Evolutionary conservation across 2,888 invertebrate species (phyloP).

Genomic region (Pseudoips prasinana): DNA sequence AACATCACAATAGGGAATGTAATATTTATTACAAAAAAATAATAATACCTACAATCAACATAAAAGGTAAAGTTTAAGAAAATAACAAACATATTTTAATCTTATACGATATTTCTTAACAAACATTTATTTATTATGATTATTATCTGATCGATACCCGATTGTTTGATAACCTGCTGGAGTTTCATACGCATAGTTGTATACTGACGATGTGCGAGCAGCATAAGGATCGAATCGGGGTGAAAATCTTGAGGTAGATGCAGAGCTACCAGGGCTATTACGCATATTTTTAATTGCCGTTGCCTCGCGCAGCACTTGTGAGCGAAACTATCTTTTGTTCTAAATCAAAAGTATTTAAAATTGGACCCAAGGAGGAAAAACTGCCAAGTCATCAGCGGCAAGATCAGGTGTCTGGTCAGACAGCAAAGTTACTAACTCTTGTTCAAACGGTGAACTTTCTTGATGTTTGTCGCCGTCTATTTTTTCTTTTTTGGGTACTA

Average conservation of each 20-base stretch:
- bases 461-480: slow-evolving; percentile 3
- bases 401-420: slow-evolving; percentile 26
- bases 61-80: no score
- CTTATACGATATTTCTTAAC: no score
- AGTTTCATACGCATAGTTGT: slow-evolving; percentile 7
- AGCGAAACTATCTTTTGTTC: slow-evolving; percentile 29
- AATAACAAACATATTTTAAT: no score
- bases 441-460: slow-evolving; percentile 16
- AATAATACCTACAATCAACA: no score
- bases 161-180: slow-evolving; percentile 16
- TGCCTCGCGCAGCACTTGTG: slow-evolving; percentile 28
- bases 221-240: slow-evolving; percentile 19
- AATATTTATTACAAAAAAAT: no score
- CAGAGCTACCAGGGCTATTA: slow-evolving; percentile 19
- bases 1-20: no score
- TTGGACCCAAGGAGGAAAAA: slow-evolving; percentile 30
- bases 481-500: slow-evolving; percentile 15
- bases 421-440: slow-evolving; percentile 23
- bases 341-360: slow-evolving; percentile 25
- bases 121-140: no score
- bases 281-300: slow-evolving; percentile 17
- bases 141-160: slow-evolving; percentile 12
- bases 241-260: slow-evolving; percentile 8
- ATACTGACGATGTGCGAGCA: slow-evolving; percentile 11
- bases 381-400: slow-evolving; percentile 25